Conservation (phyloP, 2,797 vertebrate genomes). For the Sebastolobus altivelis region DNA sequence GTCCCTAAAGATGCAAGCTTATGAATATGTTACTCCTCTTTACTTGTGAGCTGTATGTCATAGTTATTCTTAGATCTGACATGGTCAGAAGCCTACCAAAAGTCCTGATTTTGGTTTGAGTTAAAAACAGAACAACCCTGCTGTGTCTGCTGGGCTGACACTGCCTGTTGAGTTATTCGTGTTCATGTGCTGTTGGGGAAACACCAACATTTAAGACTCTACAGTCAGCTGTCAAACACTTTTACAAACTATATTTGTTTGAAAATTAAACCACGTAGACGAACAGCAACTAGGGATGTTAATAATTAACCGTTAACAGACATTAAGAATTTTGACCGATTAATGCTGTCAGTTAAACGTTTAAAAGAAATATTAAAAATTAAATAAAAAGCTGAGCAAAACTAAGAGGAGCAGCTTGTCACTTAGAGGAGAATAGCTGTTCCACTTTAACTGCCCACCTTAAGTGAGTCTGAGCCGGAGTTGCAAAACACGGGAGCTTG, state of each 20-base stretch:
- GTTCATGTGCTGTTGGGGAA: not conserved
- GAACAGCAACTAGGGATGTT: not conserved
- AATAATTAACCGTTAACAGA: too few species aligned
- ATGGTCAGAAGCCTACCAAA: not conserved
- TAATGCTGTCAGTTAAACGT: too few species aligned
- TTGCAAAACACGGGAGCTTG: too few species aligned
- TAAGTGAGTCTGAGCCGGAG: too few species aligned
- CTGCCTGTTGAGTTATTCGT: not conserved
- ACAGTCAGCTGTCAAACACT: slow-evolving; percentile 5
- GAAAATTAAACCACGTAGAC: not conserved
- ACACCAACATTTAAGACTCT: not conserved
- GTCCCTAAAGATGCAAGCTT: not conserved
- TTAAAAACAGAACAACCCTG: not conserved
- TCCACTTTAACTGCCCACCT: too few species aligned
- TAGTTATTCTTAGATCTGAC: not conserved
- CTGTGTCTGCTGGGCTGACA: not conserved
- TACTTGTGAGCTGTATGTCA: not conserved
- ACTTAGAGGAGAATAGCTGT: too few species aligned
- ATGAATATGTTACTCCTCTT: not conserved
- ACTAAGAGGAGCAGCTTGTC: too few species aligned
- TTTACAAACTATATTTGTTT: not conserved
- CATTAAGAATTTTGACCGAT: too few species aligned
- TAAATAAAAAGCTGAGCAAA: too few species aligned
- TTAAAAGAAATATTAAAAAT: too few species aligned
- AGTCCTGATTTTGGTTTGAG: not conserved